Evolutionary conservation across 2,113 vertebrate species (phyloP).

Genomic region (Synchiropus splendidus): DNA sequence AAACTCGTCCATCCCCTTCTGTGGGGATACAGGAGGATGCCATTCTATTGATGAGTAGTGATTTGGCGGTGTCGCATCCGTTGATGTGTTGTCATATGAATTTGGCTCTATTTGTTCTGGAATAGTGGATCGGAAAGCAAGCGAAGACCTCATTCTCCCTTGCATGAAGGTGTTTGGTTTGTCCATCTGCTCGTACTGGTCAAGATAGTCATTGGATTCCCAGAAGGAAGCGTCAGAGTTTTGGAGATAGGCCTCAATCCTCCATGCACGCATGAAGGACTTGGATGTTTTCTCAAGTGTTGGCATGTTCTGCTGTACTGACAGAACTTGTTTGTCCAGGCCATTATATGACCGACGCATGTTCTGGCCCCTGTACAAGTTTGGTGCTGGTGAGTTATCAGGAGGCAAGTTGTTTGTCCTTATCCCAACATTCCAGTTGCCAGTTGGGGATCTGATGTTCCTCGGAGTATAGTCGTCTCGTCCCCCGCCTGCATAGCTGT

Average conservation of each 20-base stretch:
- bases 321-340: conserved; percentile 73
- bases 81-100: conserved; percentile 61
- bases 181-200: conserved; percentile 69
- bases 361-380: conserved; percentile 68
- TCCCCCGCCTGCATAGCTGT: conserved; percentile 90
- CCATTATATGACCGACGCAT: conserved; percentile 79
- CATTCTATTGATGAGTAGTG: conserved; percentile 56
- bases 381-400: conserved; percentile 63
- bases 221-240: conserved; percentile 64
- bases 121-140: conserved; percentile 76
- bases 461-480: conserved; percentile 68
- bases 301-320: conserved; percentile 81
- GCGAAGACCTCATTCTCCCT: conserved; percentile 77
- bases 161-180: conserved; percentile 67
- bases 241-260: conserved; percentile 88
- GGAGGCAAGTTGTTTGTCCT: conserved; percentile 55
- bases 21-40: conserved; percentile 30
- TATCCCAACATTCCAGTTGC: conserved; percentile 74
- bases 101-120: conserved; percentile 79
- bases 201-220: conserved; percentile 64
- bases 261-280: conserved; percentile 79
- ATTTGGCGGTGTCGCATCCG: conserved; percentile 13
- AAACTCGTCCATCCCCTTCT: conserved; percentile 42
- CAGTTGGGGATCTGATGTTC: conserved; percentile 61
- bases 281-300: conserved; percentile 81